phyloP scores from a whole-genome alignment of 2,113 vertebrate genomes.

The Lepisosteus oculatus region DNA sequence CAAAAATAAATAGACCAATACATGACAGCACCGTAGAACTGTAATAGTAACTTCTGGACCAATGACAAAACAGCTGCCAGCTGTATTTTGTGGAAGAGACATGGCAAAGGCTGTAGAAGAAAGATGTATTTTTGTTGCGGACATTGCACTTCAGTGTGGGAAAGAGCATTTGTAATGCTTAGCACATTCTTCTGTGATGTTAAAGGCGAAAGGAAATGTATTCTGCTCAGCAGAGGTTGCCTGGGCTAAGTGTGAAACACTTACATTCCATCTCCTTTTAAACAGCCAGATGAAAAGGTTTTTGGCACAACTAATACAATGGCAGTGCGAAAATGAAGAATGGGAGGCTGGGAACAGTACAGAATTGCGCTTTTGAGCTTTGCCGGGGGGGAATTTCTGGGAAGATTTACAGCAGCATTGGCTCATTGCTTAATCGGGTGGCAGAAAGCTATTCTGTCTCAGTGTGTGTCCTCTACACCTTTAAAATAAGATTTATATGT shows the following conservation, averaged over 20 bases:
- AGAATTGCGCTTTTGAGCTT: constrained; percentile 54
- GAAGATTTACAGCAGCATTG: constrained; percentile 61
- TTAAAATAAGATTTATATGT: constrained; percentile 50
- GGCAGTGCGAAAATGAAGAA: constrained; percentile 55
- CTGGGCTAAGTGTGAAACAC: constrained; percentile 56
- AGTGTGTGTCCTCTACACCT: constrained; percentile 57
- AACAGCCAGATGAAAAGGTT: constrained; percentile 69
- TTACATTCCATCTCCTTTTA: constrained; percentile 62
- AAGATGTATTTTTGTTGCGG: constrained; percentile 5
- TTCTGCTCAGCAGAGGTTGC: constrained; percentile 58
- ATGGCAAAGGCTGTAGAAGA: constrained; percentile 5
- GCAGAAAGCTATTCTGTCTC: constrained; percentile 62
- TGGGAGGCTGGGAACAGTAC: constrained; percentile 44
- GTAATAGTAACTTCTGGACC: too few species aligned
- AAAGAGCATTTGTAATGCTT: constrained; percentile 40
- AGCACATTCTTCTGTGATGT: constrained; percentile 41
- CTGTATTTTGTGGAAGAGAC: background rate
- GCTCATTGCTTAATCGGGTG: constrained; percentile 71
- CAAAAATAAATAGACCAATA: too few species aligned
- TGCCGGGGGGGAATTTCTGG: constrained; percentile 59
- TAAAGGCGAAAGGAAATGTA: constrained; percentile 43
- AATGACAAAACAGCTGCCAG: background rate
- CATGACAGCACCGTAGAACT: too few species aligned
- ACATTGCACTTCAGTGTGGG: constrained; percentile 10
- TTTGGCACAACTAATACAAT: constrained; percentile 64